phyloP scores from a whole-genome alignment of 35 echinoderm and acorn worm species.

The Heliocidaris tuberculata region DNA sequence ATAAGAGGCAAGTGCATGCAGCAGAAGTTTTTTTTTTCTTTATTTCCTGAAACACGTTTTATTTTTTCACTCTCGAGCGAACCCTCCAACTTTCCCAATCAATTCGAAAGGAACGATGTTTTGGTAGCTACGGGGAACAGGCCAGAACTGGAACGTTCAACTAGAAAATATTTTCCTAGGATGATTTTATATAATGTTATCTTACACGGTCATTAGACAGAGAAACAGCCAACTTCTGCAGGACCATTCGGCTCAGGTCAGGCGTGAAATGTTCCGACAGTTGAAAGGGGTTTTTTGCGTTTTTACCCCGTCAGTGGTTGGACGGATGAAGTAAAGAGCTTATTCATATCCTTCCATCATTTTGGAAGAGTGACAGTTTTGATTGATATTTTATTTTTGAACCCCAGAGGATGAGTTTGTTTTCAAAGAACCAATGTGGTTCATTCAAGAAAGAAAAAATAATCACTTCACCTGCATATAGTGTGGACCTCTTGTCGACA shows the following conservation, averaged over 20 bases:
- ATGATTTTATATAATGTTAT: constrained; percentile 44
- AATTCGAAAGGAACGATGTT: neutral
- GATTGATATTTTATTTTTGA: constrained; percentile 22
- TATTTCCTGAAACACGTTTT: neutral
- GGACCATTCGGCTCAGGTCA: neutral
- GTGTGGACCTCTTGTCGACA: neutral
- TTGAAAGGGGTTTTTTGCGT: neutral
- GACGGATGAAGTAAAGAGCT: constrained; percentile 11
- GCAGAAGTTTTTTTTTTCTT: neutral
- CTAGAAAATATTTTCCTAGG: constrained; percentile 22
- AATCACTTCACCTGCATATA: neutral
- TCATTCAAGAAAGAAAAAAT: neutral
- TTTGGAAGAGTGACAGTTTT: constrained; percentile 33
- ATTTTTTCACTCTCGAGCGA: neutral
- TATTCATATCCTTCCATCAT: constrained; percentile 8
- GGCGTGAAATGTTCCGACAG: neutral
- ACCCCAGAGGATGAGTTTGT: neutral
- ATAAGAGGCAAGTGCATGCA: neutral
- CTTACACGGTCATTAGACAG: constrained; percentile 32
- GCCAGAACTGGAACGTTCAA: constrained; percentile 3
- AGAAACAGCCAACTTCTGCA: constrained; percentile 25
- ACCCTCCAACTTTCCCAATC: neutral
- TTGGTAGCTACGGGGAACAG: neutral
- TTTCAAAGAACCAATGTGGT: neutral
- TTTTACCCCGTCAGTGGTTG: neutral